A percentile compares a stretch with the other conserved stretches of the same genome.
phyloP scores from a whole-genome alignment of 2,888 invertebrate genomes.

The Aplocera efformata region DNA sequence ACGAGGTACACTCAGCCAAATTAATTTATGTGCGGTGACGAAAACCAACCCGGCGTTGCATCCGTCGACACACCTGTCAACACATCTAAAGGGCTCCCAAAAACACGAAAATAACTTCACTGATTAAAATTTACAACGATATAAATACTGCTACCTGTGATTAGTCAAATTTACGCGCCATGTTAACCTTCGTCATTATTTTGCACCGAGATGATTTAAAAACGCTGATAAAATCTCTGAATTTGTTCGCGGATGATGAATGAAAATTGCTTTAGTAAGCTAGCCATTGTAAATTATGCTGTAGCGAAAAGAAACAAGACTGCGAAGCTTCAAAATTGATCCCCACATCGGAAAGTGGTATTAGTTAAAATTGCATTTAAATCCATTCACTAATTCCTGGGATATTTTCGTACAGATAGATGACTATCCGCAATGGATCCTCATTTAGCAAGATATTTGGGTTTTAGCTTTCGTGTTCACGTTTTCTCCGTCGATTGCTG shows the following conservation, averaged over 20 bases:
- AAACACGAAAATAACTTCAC: constrained; percentile 13
- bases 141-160: constrained; percentile 24
- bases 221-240: constrained; percentile 25
- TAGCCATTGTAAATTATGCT: constrained; percentile 17
- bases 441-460: constrained; percentile 25
- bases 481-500: constrained; percentile 35
- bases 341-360: constrained; percentile 20
- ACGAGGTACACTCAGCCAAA: constrained; percentile 31
- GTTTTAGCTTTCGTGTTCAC: constrained; percentile 30
- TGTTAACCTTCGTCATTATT: constrained; percentile 18
- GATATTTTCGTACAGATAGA: constrained; percentile 27
- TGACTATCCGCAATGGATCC: constrained; percentile 25
- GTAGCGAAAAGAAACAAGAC: constrained; percentile 9
- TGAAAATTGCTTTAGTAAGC: constrained; percentile 23
- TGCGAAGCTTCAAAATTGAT: constrained; percentile 16
- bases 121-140: constrained; percentile 21
- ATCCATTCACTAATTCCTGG: constrained; percentile 31
- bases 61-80: constrained; percentile 33
- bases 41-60: constrained; percentile 26
- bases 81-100: constrained; percentile 21
- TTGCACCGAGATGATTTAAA: constrained; percentile 25
- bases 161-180: constrained; percentile 19
- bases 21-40: constrained; percentile 30
- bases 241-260: constrained; percentile 20
- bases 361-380: constrained; percentile 27